Base-by-base conservation (phyloP, 2,888 invertebrate species). In the Tromatobia lineatoria region DNA sequence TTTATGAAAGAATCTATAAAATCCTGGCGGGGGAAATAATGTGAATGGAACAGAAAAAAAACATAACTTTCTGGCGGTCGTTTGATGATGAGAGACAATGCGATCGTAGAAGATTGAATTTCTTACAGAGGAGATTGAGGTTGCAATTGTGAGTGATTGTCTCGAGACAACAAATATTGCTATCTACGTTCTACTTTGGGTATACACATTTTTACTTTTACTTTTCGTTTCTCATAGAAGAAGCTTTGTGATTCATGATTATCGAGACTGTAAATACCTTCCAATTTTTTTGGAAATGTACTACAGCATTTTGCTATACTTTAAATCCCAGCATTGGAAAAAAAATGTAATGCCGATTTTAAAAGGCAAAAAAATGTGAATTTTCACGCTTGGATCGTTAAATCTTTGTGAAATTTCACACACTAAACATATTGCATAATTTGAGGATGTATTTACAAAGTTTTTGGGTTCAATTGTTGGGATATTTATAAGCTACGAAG, bases 1-100 rank as follows among this genome's bases (percentile, higher is more conserved):
- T 95, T 95, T 95, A 91, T 94, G 94, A 94, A 89, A 89, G 89
- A 88, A 90, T 89, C 89, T 90, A 90, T 94, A 94, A 93, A 94
- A 94, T 94, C 95, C 95, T 95, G 90, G 88, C 89, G 88, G 89
- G 88, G 89, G 47, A 89, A 89, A 88, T 86, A 94, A 90, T 89
- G 90, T 87, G 89, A 90, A 91, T 91, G 91, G 88, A 92, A 92
- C 92, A 92, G 91, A 92, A 92, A 91, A 86, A 92, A 88, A 89
- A 87, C 78, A 88, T 88, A 88, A 89, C 88, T 89, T 88, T 83
- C 85, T 87, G 80, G 83, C 75, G 81, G 67, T 82, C 52, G 57
- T 81, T 75, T 73, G 50, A 71, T 71, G 82, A 75, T 82, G 61
- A 13, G 61, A 80, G 61, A 80, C 69, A 73, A 34, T 77, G 67